Conservation (phyloP, 1,140 invertebrate species). For the Bathynomus jamesi region DNA sequence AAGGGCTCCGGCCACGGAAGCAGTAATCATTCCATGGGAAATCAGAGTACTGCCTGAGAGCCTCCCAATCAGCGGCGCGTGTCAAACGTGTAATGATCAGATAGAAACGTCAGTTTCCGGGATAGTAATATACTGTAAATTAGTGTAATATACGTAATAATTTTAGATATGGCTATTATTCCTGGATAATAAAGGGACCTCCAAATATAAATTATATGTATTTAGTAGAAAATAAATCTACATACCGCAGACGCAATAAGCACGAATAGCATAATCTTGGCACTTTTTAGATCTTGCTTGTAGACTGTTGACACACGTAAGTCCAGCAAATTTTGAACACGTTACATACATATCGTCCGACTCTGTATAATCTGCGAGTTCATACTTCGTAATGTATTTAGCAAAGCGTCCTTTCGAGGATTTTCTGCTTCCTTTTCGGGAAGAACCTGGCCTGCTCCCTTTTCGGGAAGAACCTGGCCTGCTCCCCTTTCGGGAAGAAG, state of each 20-base stretch:
- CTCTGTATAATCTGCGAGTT: conserved; percentile 31
- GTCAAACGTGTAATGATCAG: too few species aligned
- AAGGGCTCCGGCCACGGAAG: too few species aligned
- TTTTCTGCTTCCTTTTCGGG: not conserved
- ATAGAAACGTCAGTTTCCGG: too few species aligned
- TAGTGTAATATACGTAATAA: too few species aligned
- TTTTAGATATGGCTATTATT: too few species aligned
- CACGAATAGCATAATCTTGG: conserved; percentile 40
- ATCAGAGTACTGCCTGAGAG: too few species aligned
- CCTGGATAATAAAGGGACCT: too few species aligned
- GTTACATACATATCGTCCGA: conserved; percentile 39
- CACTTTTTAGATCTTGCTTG: conserved; percentile 38
- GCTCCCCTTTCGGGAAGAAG: not conserved
- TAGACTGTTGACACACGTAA: conserved; percentile 41
- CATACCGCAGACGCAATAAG: conserved; percentile 39
- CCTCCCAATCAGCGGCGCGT: too few species aligned
- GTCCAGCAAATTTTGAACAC: conserved; percentile 42
- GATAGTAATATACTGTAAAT: too few species aligned
- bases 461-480: not conserved
- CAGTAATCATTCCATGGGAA: too few species aligned
- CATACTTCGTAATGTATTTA: conserved; percentile 31
- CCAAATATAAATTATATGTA: too few species aligned
- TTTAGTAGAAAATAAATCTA: too few species aligned
- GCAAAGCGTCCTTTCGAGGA: conserved; percentile 32
- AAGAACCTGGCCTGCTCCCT: not conserved